Conservation (phyloP, 2,797 vertebrate genomes). For the Thripadectes ignobilis region DNA sequence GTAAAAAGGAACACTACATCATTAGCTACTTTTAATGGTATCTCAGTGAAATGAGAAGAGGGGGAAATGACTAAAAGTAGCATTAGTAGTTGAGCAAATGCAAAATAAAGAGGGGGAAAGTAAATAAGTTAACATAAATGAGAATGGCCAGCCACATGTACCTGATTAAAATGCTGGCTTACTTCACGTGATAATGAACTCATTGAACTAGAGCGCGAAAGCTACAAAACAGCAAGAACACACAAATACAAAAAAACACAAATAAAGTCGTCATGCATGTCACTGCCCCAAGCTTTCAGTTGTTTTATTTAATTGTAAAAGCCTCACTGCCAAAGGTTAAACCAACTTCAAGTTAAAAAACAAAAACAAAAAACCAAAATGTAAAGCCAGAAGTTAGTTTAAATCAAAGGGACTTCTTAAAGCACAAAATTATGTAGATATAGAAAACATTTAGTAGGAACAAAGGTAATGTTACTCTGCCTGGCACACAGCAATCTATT, state of each 20-base stretch:
- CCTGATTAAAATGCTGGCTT: slow-evolving; percentile 98
- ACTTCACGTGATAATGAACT: slow-evolving; percentile 98
- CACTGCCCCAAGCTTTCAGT: slow-evolving; percentile 59
- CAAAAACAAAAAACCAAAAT: background rate
- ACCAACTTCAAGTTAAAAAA: slow-evolving; percentile 4
- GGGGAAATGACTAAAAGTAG: slow-evolving; percentile 1
- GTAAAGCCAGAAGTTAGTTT: slow-evolving; percentile 50
- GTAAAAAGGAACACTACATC: slow-evolving; percentile 61
- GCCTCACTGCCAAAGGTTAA: slow-evolving; percentile 4
- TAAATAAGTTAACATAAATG: slow-evolving; percentile 30
- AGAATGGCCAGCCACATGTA: slow-evolving; percentile 84
- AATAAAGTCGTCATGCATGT: slow-evolving; percentile 81
- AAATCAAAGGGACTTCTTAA: slow-evolving; percentile 6
- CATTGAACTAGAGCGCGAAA: slow-evolving; percentile 98
- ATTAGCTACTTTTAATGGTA: background rate
- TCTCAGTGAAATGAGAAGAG: background rate
- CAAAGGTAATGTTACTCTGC: slow-evolving; percentile 52
- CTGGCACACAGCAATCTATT: background rate
- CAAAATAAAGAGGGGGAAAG: background rate
- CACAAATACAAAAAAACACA: slow-evolving; percentile 74
- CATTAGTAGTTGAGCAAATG: slow-evolving; percentile 35
- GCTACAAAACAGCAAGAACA: slow-evolving; percentile 89
- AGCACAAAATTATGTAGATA: slow-evolving; percentile 42
- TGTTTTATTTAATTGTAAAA: background rate
- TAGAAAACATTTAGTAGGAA: slow-evolving; percentile 36